Base-by-base conservation (phyloP, 1,140 invertebrate genomes). In the Drosophila pallidifrons region DNA sequence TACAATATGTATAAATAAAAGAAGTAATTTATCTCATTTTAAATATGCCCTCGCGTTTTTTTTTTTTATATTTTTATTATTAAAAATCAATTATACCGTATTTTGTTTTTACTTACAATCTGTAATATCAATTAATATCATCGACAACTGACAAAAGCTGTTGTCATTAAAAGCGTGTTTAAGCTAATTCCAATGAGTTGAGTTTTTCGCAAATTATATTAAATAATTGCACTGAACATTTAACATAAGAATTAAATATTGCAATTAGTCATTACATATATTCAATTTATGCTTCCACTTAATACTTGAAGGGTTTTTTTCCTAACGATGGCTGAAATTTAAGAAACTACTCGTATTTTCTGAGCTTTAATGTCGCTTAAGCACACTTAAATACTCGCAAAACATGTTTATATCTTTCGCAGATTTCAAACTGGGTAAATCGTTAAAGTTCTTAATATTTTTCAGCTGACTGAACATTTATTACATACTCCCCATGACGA, bases 21-120 rank as follows among this genome's bases (percentile, higher is more conserved):
- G 41, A 52, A 55, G 35, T 55, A 66, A 75, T 67, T 79, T 20
- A 60, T 59, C 60, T 55, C 59, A 65, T 61, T 38, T 67, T 52
- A 38, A 58, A 58, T 35, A 58, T 41, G 45, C 51, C 25, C n/a
- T 25, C 52, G 38, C 30, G 65, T 74, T 57, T 35, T 59, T 49
- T 49, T 49, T 32, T 38, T 38, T 38, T 38, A 38, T 38, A 3
- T 25, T 25, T 4, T 25, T 38, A 38, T 38, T 55, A 41, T 41
- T 57, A 52, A 54, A 41, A 68, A 59, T 77, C 59, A 74, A 68
- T 74, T 74, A 59, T 30, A 35, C 0, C 32, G 38, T 52, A 70
- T 38, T n/a, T 28, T 25, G 25, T 15, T 20, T 25, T 28, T 20
- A 25, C 8, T 46, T 46, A 54, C 43, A 38, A 63, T 54, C 35